Base-by-base conservation (phyloP, 2,888 invertebrate species). In the Spicauda simplicius region DNA sequence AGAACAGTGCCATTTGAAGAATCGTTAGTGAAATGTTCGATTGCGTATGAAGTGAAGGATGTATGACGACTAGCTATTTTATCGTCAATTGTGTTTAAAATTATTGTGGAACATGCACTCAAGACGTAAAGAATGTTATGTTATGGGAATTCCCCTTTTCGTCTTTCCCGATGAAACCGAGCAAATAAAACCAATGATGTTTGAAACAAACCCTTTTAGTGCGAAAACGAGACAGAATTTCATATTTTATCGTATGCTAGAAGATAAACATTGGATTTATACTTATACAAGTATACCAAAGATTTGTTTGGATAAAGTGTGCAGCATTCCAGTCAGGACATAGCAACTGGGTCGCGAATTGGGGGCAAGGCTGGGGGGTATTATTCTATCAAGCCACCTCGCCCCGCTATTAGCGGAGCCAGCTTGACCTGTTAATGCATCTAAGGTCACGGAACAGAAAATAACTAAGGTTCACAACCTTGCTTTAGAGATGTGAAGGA, bases 281-380 rank as follows among this genome's bases (percentile, higher is more conserved):
- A 37, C 6, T 2, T 16, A 48, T 48, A 48, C 16, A 14, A 45
- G 10, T 48, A 12, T 6, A 37, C 2, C 37, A 2, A 1, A 48
- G 48, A 16, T 48, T 48, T 48, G 48, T 48, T 48, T 48, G 48
- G 5, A 48, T 7, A 16, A n/a, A 10, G 19, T 52, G 14, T 50
- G n/a, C 83, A 82, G 82, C 85, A 89, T 91, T 90, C 91, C 91
- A 88, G 81, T 79, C 74, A 78, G 80, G 77, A 76, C 72, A 72
- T 76, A 59, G 72, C 72, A 88, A 87, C 84, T 88, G 80, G 91
- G 88, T 80, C 90, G 82, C 77, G 77, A 74, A 91, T 88, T 80
- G 82, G 75, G 91, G 81, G 75, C 92, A 91, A 92, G 92, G 92
- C 81, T 90, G 84, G 73, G 80, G 83, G 88, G 85, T 76, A 92